These are phyloP conservation scores for Ictalurus punctatus DNA, from an alignment of 2,113 vertebrate genomes.

Conservation along the genomic window DNA sequence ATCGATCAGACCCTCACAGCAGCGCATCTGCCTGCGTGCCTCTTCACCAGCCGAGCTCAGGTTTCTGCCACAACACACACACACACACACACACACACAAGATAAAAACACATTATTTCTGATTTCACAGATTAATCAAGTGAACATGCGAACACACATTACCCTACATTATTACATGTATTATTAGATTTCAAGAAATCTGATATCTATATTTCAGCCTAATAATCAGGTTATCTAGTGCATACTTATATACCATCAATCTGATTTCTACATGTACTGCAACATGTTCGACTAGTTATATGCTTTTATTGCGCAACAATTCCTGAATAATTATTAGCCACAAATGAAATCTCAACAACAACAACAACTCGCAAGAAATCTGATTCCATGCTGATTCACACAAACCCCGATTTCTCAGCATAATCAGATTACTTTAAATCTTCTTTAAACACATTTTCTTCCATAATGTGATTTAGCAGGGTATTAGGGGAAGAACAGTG, in stretches of 20 bases:
- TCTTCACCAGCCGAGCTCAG: conserved; percentile 96
- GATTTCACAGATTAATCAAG: not conserved
- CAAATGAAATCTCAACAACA: no score
- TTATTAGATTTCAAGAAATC: not conserved
- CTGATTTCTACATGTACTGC: no score
- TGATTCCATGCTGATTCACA: no score
- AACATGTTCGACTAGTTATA: no score
- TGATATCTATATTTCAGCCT: not conserved
- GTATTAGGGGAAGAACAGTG: no score
- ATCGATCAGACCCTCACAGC: conserved; percentile 92
- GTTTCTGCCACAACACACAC: conserved; percentile 75
- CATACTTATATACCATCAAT: not conserved
- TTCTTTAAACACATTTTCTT: no score
- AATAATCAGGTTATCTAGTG: not conserved
- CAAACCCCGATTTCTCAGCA: no score
- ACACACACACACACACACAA: conserved; percentile 27
- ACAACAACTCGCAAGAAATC: no score
- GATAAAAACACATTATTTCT: conserved; percentile 14
- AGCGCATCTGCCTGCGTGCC: conserved; percentile 90
- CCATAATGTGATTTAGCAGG: no score
- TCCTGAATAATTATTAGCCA: no score
- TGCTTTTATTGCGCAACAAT: no score
- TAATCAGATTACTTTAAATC: no score
- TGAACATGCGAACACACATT: not conserved
- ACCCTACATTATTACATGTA: not conserved